phyloP scores from a whole-genome alignment of 2,113 vertebrate genomes.

The Electrona antarctica region DNA sequence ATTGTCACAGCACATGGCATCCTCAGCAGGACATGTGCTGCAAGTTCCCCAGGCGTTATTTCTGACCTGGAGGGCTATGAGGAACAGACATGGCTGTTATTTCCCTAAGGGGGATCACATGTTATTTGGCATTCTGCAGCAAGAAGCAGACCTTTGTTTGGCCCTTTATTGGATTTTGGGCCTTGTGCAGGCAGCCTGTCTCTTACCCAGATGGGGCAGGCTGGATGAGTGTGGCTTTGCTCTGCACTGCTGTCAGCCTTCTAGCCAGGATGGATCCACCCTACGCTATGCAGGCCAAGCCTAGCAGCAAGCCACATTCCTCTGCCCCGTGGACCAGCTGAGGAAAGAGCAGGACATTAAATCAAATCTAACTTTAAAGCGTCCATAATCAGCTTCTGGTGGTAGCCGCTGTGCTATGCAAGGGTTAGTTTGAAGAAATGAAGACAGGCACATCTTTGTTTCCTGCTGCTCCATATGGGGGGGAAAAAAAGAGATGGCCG shows the following conservation, averaged over 20 bases:
- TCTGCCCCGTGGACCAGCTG: constrained; percentile 65
- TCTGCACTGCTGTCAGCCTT: constrained; percentile 49
- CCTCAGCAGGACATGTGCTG: constrained; percentile 58
- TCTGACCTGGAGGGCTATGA: constrained; percentile 51
- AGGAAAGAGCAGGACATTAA: constrained; percentile 70
- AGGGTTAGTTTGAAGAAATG: constrained; percentile 50
- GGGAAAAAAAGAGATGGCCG: not conserved
- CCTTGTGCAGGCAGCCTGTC: constrained; percentile 44
- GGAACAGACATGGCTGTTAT: constrained; percentile 58
- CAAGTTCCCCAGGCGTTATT: constrained; percentile 64
- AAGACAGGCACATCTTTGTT: constrained; percentile 76
- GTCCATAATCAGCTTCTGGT: constrained; percentile 75
- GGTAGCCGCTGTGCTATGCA: constrained; percentile 52
- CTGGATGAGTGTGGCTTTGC: constrained; percentile 41
- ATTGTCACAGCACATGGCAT: constrained; percentile 53
- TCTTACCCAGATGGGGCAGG: constrained; percentile 47
- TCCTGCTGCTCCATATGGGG: constrained; percentile 34
- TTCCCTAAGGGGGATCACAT: constrained; percentile 73
- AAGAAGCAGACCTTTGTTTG: constrained; percentile 76
- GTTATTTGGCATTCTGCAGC: constrained; percentile 72
- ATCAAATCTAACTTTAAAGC: constrained; percentile 77
- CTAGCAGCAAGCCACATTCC: constrained; percentile 65
- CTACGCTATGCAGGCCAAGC: constrained; percentile 46
- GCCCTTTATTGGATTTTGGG: constrained; percentile 76
- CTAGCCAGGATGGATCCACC: constrained; percentile 53